Conservation (phyloP, 92 coral and sea anemone species). For the Parazoanthus swiftii region DNA sequence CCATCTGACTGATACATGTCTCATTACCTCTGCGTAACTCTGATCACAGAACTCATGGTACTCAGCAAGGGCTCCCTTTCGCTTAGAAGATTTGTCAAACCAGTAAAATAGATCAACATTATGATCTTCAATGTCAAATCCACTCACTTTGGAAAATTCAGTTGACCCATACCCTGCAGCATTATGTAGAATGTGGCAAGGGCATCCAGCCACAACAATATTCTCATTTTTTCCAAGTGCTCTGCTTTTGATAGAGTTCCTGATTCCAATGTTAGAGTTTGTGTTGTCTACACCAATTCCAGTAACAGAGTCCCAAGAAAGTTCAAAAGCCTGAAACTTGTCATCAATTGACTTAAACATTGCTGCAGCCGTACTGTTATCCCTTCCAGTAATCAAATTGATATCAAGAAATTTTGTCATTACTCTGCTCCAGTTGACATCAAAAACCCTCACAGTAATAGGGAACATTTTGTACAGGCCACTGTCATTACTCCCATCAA, state of each 20-base stretch:
- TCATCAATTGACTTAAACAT: conserved; percentile 42
- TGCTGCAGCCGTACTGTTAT: conserved; percentile 39
- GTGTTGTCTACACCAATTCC: conserved; percentile 49
- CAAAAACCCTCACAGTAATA: conserved; percentile 42
- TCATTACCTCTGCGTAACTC: conserved; percentile 39
- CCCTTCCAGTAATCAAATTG: conserved; percentile 43
- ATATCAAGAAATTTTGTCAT: conserved; percentile 49
- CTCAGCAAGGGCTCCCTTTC: conserved; percentile 36
- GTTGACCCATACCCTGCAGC: conserved; percentile 38
- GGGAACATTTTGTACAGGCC: conserved; percentile 50
- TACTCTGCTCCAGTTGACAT: conserved; percentile 39
- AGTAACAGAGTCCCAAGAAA: conserved; percentile 36
- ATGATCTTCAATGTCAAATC: conserved; percentile 47
- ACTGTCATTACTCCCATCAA: conserved; percentile 50
- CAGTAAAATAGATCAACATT: conserved; percentile 44
- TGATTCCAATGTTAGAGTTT: conserved; percentile 38
- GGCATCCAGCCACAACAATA: conserved; percentile 44
- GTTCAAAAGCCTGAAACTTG: conserved; percentile 15
- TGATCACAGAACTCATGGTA: conserved; percentile 39
- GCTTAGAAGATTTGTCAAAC: conserved; percentile 49
- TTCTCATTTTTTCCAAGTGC: conserved; percentile 38
- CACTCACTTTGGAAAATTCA: conserved; percentile 18
- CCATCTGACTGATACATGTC: conserved; percentile 47
- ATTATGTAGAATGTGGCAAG: conserved; percentile 44
- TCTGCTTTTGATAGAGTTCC: conserved; percentile 38